Conservation (phyloP, 2,888 invertebrate species). For the Celastrina argiolus region DNA sequence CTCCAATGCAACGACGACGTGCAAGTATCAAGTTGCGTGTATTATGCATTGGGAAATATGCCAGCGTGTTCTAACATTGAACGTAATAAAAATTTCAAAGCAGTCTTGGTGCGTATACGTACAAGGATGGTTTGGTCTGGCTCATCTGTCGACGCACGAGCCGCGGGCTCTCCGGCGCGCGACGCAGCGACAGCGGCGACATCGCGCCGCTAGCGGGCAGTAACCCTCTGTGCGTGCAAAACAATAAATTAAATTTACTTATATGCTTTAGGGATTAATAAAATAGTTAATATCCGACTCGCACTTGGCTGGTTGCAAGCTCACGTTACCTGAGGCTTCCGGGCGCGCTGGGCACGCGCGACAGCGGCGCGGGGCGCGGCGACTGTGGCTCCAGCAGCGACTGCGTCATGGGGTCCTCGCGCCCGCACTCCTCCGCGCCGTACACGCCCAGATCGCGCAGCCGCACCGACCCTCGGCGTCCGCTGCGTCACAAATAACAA, state of each 20-base stretch:
- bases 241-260: not conserved
- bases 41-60: too few species aligned
- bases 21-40: too few species aligned
- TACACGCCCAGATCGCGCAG: slow-evolving; percentile 70
- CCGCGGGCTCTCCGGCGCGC: slow-evolving; percentile 59
- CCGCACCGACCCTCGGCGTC: slow-evolving; percentile 66
- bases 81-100: not conserved
- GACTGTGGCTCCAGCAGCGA: slow-evolving; percentile 66
- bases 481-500: slow-evolving; percentile 37
- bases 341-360: slow-evolving; percentile 85
- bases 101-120: slow-evolving; percentile 44
- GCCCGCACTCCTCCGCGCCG: slow-evolving; percentile 45
- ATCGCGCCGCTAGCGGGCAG: slow-evolving; percentile 47
- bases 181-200: slow-evolving; percentile 51
- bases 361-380: slow-evolving; percentile 61
- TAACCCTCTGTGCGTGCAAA: slow-evolving; percentile 51
- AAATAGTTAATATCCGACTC: too few species aligned
- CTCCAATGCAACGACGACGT: too few species aligned
- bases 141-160: slow-evolving; percentile 52
- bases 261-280: too few species aligned
- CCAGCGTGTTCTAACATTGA: too few species aligned
- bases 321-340: slow-evolving; percentile 83
- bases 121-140: slow-evolving; percentile 62
- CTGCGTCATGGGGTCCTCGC: slow-evolving; percentile 63
- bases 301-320: too few species aligned